Conservation (phyloP, 2,888 invertebrate genomes). For the Cheiracanthium punctorium region DNA sequence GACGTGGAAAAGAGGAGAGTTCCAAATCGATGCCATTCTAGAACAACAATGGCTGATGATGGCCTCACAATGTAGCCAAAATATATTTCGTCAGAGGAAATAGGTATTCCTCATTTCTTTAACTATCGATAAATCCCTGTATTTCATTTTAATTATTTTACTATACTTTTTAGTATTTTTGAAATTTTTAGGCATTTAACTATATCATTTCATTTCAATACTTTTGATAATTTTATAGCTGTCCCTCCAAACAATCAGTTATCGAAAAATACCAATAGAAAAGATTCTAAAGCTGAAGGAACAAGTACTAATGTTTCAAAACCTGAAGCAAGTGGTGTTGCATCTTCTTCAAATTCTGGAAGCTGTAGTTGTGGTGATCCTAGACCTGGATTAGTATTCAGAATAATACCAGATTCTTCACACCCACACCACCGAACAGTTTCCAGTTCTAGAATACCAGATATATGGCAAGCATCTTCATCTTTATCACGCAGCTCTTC, state of each 20-base stretch:
- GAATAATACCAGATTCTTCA: constrained; percentile 73
- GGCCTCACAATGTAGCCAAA: no score
- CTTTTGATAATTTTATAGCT: constrained; percentile 23
- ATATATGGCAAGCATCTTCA: constrained; percentile 79
- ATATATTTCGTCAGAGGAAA: no score
- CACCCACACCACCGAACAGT: constrained; percentile 47
- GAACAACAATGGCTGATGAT: no score
- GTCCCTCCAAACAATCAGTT: constrained; percentile 41
- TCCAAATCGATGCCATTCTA: no score
- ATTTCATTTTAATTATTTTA: no score
- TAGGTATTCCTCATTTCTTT: no score
- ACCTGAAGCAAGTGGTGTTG: constrained; percentile 14
- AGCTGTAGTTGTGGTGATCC: constrained; percentile 63
- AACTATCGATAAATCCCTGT: no score
- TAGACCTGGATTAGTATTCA: constrained; percentile 76
- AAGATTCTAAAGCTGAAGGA: constrained; percentile 11
- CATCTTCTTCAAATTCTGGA: not conserved
- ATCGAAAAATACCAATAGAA: constrained; percentile 36
- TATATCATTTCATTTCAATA: not conserved
- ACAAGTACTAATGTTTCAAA: not conserved
- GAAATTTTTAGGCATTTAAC: not conserved
- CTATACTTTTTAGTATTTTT: no score
- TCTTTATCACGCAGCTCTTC: constrained; percentile 72
- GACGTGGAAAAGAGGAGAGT: no score
- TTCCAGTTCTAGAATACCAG: constrained; percentile 87